Evolutionary conservation across 2,797 vertebrate species (phyloP).

Genomic region (Pelobates cultripes): DNA sequence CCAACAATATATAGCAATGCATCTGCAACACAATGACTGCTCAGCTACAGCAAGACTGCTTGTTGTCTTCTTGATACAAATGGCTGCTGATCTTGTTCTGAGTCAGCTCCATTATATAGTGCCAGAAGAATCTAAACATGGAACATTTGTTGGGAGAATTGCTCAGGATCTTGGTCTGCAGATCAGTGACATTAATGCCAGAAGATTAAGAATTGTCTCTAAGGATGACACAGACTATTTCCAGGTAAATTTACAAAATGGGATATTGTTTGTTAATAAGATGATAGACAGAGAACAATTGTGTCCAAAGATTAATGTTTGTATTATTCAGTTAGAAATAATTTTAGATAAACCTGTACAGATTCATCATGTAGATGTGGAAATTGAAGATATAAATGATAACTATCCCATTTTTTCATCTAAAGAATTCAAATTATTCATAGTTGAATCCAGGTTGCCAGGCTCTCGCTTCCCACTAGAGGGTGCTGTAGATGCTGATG

Average conservation of each 20-base stretch:
- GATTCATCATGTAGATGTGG: slow-evolving; percentile 64
- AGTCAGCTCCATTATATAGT: slow-evolving; percentile 46
- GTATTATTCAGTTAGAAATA: slow-evolving; percentile 50
- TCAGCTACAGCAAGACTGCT: neutral
- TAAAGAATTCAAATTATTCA: slow-evolving; percentile 64
- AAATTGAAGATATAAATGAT: slow-evolving; percentile 66
- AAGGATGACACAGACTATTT: slow-evolving; percentile 67
- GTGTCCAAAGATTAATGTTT: slow-evolving; percentile 52
- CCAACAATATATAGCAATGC: neutral
- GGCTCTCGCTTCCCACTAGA: slow-evolving; percentile 75
- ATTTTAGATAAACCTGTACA: slow-evolving; percentile 52
- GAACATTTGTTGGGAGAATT: slow-evolving; percentile 68
- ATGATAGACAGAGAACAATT: slow-evolving; percentile 60
- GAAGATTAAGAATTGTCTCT: slow-evolving; percentile 70
- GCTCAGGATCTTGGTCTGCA: slow-evolving; percentile 74
- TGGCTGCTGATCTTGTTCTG: slow-evolving; percentile 32
- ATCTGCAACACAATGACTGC: neutral
- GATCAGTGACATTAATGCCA: slow-evolving; percentile 56
- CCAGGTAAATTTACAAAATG: slow-evolving; percentile 77
- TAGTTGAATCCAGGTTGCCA: slow-evolving; percentile 65
- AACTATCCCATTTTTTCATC: slow-evolving; percentile 61
- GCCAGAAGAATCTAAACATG: slow-evolving; percentile 47
- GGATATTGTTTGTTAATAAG: slow-evolving; percentile 70
- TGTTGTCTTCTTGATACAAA: slow-evolving; percentile 38
- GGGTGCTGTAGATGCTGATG: slow-evolving; percentile 73